Evolutionary conservation across 2,888 invertebrate species (phyloP).

Genomic region (Drosophila basisetae): DNA sequence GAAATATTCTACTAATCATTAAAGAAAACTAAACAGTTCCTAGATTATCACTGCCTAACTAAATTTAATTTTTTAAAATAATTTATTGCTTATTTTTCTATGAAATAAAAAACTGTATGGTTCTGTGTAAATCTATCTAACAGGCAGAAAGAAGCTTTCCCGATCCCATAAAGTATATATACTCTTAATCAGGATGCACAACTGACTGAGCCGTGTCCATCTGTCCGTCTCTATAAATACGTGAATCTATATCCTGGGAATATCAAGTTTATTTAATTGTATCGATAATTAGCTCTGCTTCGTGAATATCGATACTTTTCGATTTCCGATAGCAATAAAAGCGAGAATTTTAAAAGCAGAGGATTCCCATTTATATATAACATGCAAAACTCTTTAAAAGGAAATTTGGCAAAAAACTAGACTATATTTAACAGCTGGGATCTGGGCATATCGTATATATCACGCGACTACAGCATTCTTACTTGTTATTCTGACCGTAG

Average conservation of each 20-base stretch:
- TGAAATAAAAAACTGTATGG: too few relatives aligned
- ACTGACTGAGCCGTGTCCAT: neutral
- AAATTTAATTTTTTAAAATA: neutral
- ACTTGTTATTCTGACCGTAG: neutral
- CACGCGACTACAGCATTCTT: neutral
- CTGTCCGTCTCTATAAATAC: neutral
- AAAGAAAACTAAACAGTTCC: neutral
- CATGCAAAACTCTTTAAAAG: neutral
- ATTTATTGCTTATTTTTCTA: neutral
- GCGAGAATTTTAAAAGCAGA: neutral
- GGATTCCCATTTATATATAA: neutral
- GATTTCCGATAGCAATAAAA: neutral
- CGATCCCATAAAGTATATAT: neutral
- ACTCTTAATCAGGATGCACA: neutral
- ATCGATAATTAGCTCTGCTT: neutral
- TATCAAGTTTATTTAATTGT: neutral
- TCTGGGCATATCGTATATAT: neutral
- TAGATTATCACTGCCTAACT: neutral
- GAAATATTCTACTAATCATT: neutral
- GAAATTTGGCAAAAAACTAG: neutral
- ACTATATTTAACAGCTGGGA: neutral
- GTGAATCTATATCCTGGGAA: neutral
- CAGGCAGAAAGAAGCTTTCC: neutral
- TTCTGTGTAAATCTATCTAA: neutral
- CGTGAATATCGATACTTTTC: neutral